A percentile compares a stretch with the other conserved stretches of the same genome.
Evolutionary conservation across 2,888 invertebrate genomes (phyloP).

Genomic region (Acanthosepion esculentum): DNA sequence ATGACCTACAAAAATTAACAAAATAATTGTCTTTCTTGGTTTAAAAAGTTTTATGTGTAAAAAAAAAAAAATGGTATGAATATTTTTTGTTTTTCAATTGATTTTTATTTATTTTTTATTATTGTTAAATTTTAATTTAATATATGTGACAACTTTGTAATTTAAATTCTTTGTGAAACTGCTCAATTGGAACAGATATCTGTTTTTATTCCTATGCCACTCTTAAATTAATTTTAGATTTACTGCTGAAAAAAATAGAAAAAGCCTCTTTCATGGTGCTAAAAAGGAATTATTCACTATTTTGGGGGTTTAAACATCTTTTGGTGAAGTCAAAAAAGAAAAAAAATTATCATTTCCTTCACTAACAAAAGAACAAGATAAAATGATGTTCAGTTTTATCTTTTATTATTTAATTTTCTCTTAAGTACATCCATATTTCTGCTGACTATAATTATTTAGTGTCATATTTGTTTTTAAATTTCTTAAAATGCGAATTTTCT

Average conservation of each 20-base stretch:
- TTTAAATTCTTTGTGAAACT: background rate
- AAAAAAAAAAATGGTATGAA: background rate
- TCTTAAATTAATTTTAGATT: background rate
- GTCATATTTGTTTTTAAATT: too few species aligned
- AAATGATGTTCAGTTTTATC: too few species aligned
- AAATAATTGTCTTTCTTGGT: background rate
- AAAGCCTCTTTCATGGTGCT: background rate
- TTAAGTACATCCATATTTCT: too few species aligned
- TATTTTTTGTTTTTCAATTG: background rate
- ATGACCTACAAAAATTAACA: background rate
- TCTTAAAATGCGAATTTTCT: too few species aligned
- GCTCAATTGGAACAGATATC: background rate
- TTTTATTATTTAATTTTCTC: too few species aligned
- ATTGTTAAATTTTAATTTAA: too few species aligned
- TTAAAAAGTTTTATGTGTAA: background rate
- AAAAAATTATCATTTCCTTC: too few species aligned
- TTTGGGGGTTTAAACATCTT: background rate
- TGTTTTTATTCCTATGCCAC: background rate
- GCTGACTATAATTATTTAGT: too few species aligned
- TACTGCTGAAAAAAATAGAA: background rate
- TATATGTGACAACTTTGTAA: background rate
- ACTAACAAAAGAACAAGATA: too few species aligned
- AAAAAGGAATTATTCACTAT: background rate
- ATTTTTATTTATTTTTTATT: background rate
- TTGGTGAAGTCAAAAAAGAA: background rate